Evolutionary conservation across 2,888 invertebrate genomes (phyloP), one percentile per base, ranked within the genome.

Genomic region (Aporophyla nigra): DNA sequence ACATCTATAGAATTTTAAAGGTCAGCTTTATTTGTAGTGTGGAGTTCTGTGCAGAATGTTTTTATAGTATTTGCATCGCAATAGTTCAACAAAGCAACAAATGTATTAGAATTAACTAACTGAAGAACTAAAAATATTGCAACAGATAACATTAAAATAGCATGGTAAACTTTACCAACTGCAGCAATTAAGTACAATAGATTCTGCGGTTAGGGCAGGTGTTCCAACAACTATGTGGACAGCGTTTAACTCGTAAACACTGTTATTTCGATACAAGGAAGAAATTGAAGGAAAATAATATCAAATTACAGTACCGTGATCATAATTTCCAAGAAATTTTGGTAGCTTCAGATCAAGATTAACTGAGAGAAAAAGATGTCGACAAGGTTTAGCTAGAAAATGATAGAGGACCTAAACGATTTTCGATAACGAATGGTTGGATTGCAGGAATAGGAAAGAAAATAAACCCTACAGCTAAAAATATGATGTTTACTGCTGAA

Each of bases 201-300:
- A 80, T 78, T 73, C 33, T 75, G 73, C 68, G 72, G 86, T 75
- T 5, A 71, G 74, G 53, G 51, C 84, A 78, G 88, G 71, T 88
- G 86, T 78, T 73, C 53, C 61, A 62, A 62, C 58, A 83, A 68
- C 66, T 78, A 72, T 73, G 71, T 56, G 53, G 66, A 79, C 61
- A 46, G 21, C 24, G 59, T 59, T 73, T 33, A 68, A 78, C 43
- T 74, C 46, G 58, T 74, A 75, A 78, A 88, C 49, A 76, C 51
- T 71, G 49, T 66, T 74, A 68, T 72, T 79, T 72, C 0, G 63
- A 76, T 58, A 68, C 10, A 9, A 66, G 43, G 56, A 67, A 70
- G 58, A 74, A 71, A 63, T 4, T 66, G 51, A 49, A 58, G 61
- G 49, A 67, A 62, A 62, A 66, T 19, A 27, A 19, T 51, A 0